These are phyloP conservation scores for Sarcophaga caerulescens DNA, from an alignment of 2,888 invertebrate genomes.

Conservation along the genomic window DNA sequence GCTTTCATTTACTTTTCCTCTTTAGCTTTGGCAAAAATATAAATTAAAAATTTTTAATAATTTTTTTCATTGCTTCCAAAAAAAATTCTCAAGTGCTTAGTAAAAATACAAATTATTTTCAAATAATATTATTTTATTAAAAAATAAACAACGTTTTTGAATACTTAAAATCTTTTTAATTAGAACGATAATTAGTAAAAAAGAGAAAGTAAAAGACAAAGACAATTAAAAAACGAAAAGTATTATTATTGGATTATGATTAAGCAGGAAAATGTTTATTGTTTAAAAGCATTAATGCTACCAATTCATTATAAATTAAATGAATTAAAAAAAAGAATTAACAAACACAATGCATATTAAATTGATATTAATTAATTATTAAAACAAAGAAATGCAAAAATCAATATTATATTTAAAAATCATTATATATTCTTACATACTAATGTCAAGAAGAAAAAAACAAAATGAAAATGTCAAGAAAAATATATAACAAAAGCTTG, in stretches of 20 bases:
- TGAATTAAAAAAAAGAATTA: not conserved
- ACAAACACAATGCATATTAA: constrained; percentile 51
- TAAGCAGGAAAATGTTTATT: constrained; percentile 43
- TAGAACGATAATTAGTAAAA: constrained; percentile 5
- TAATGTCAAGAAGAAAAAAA: constrained; percentile 19
- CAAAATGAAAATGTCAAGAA: not conserved
- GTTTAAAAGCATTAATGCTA: constrained; percentile 20
- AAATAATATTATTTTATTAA: not conserved
- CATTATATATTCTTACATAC: constrained; percentile 42
- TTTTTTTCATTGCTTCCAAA: constrained; percentile 10
- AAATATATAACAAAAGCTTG: constrained; percentile 53
- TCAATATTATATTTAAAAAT: constrained; percentile 65
- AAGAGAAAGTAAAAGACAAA: constrained; percentile 22
- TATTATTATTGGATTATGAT: constrained; percentile 64
- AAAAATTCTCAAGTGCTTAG: constrained; percentile 54
- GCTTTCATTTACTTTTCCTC: no score
- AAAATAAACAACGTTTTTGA: not conserved
- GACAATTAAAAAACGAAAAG: constrained; percentile 22
- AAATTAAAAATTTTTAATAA: not conserved
- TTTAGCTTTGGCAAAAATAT: no score
- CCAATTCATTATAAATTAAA: constrained; percentile 40
- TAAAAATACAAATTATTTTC: constrained; percentile 29
- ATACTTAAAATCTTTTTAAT: constrained; percentile 48
- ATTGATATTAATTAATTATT: constrained; percentile 61
- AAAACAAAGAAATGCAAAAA: constrained; percentile 28